Evolutionary conservation across 2,113 vertebrate species (phyloP), one percentile per base, ranked within the genome.

Genomic region (Cnemophilus loriae): DNA sequence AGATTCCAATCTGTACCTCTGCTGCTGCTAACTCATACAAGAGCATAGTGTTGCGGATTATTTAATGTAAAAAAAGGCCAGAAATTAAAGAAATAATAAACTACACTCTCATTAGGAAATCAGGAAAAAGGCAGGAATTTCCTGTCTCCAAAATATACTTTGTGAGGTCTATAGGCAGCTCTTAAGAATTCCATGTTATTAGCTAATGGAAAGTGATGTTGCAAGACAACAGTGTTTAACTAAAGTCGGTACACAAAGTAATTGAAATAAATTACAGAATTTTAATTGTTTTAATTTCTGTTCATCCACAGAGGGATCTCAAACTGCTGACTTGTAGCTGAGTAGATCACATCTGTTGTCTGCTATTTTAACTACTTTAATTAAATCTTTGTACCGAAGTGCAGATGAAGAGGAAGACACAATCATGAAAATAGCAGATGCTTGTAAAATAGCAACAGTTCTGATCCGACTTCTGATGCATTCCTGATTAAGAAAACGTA

Each of bases 291-390:
- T 93, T 64, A 32, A 50, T 93, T 92, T 82, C 47, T 85, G 6
- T 52, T 95, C 33, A 52, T 59, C 39, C 63, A 46, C 44, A 83
- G 78, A 92, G 61, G 67, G 67, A 73, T 76, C 41, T 88, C 57
- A 53, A 71, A 92, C 42, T 85, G 41, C 61, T 92, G 59, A 88
- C 85, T 94, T 78, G 35, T 46, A 90, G 46, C 23, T 85, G 15
- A 80, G 53, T 41, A 83, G 67, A 83, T 60, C 67, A 93, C 52
- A 92, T 94, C 78, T 90, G 85, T 53, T 76, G 14, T 67, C 64
- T 84, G 44, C 82, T 95, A 89, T 71, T 94, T 93, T 80, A 95
- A 93, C 37, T 76, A 77, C 68, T 96, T 91, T 76, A 93, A 85
- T 90, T 89, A 93, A 85, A 94, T 94, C 90, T 65, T 84, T 65